Percentiles rank a stretch among this genome's conserved stretches.
Conservation (phyloP, 2,113 vertebrate genomes). For the Thunnus thynnus region DNA sequence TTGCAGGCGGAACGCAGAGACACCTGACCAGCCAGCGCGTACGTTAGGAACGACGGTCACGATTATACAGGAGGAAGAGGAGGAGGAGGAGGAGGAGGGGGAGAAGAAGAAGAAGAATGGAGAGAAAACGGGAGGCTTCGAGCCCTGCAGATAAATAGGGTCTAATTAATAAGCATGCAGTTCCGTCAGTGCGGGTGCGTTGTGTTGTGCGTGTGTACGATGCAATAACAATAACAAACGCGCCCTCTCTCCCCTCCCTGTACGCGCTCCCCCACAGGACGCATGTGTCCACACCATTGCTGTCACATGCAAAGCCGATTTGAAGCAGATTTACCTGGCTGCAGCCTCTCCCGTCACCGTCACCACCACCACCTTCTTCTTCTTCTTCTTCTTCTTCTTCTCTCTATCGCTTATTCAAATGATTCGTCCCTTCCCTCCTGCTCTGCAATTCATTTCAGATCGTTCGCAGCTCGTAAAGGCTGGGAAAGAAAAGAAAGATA, state of each 20-base stretch:
- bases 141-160: background rate
- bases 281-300: slow-evolving; percentile 39
- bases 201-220: slow-evolving; percentile 1
- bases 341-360: slow-evolving; percentile 18
- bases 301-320: slow-evolving; percentile 48
- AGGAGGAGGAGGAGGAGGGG: background rate
- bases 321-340: slow-evolving; percentile 59
- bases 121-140: too few species aligned
- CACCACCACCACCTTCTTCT: slow-evolving; percentile 4
- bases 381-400: background rate
- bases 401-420: slow-evolving; percentile 3
- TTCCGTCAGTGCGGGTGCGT: background rate
- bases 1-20: background rate
- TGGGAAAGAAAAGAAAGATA: background rate
- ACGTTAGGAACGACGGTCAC: background rate
- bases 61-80: background rate
- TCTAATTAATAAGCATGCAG: slow-evolving; percentile 10
- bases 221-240: slow-evolving; percentile 62
- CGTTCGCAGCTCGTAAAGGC: slow-evolving; percentile 1
- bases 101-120: background rate
- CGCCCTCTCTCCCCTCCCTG: background rate
- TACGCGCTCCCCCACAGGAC: slow-evolving; percentile 23
- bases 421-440: slow-evolving; percentile 7
- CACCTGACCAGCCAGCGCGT: slow-evolving; percentile 43
- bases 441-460: slow-evolving; percentile 46